phyloP scores from a whole-genome alignment of 23 tunicate species.

The Botrylloides violaceus region DNA sequence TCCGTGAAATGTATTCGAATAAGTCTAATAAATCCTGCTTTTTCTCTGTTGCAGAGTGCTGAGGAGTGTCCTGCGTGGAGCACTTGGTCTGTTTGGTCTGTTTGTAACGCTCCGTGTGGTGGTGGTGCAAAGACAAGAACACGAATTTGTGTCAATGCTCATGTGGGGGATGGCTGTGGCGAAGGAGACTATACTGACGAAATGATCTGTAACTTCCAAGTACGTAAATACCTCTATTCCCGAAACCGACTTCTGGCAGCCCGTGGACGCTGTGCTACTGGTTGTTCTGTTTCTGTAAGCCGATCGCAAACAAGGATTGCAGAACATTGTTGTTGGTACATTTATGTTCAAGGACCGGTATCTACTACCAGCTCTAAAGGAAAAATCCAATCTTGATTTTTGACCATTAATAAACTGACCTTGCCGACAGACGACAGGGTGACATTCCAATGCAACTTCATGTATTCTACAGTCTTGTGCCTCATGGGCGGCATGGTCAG shows the following conservation, averaged over 20 bases:
- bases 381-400: no score
- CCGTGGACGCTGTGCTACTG: neutral
- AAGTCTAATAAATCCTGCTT: neutral
- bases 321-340: no score
- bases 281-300: no score
- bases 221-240: neutral
- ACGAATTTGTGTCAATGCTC: constrained; percentile 42
- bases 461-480: constrained; percentile 54
- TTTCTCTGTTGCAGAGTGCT: neutral
- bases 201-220: constrained; percentile 36
- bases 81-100: constrained; percentile 36
- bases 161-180: constrained; percentile 49
- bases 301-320: no score
- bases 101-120: constrained; percentile 47
- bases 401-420: no score
- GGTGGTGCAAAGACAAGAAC: constrained; percentile 32
- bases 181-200: constrained; percentile 20
- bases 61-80: constrained; percentile 25
- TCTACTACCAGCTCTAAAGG: no score
- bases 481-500: constrained; percentile 57
- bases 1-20: no score
- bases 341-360: no score
- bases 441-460: no score
- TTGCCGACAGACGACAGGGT: no score
- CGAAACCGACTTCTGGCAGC: neutral